Evolutionary conservation across 1,140 invertebrate genomes (phyloP), one percentile per base, ranked within the genome.

Genomic region (Aethina tumida): DNA sequence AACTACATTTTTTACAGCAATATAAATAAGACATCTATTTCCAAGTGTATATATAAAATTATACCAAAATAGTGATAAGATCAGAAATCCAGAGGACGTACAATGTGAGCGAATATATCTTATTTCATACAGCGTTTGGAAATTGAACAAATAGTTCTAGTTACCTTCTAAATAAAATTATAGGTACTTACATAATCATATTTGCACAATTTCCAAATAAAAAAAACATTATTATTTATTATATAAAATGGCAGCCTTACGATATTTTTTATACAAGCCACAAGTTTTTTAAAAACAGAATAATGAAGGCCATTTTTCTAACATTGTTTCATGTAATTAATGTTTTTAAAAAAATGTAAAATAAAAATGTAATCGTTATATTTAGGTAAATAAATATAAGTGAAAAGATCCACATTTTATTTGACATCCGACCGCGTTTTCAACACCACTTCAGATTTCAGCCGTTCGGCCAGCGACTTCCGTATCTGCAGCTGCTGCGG

Each of bases 371-470:
- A 60, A 47, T 60, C 58, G 56, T 58, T 60, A 60, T 60, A 58
- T 58, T 60, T 58, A 60, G 54, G 51, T 60, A 58, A 43, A 60
- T 60, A 57, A 58, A 60, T 55, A 46, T 59, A 58, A 56, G 48
- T 47, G 31, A 49, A 52, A 47, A 26, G 16, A 39, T 18, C 21
- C 35, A 30, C 8, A 26, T 37, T 28, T 37, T 49, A 43, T 41
- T 46, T 37, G 21, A 10, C 33, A 20, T 28, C 42, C 45, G 12
- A 31, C 30, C 5, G 19, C 30, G n/a, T n/a, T n/a, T n/a, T n/a
- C n/a, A n/a, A n/a, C 19, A 54, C 47, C 6, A 94, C 84, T 69
- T 94, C 89, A 27, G 75, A 70, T 60, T 85, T 86, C 8, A 94
- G 66, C 48, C 83, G 74, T 30, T 82, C 79, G 5, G 87, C 89